phyloP scores from a whole-genome alignment of 1,140 invertebrate genomes.

The Leptinotarsa lineolata region DNA sequence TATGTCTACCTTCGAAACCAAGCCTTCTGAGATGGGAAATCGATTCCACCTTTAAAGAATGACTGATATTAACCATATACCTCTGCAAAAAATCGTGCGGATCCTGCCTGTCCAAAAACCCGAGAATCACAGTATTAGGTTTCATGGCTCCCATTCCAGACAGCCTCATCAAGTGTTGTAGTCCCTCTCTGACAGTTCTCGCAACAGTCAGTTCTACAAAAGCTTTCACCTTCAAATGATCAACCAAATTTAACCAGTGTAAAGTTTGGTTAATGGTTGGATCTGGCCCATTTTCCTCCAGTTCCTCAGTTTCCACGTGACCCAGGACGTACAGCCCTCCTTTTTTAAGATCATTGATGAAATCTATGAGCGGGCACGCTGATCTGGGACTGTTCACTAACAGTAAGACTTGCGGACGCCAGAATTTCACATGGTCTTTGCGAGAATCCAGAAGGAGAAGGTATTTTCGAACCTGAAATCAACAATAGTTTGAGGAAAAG shows the following conservation, averaged over 20 bases:
- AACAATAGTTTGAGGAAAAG: not conserved
- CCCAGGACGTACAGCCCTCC: slow-evolving; percentile 94
- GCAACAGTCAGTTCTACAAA: slow-evolving; percentile 95
- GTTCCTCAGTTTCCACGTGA: slow-evolving; percentile 73
- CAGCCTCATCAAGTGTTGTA: slow-evolving; percentile 89
- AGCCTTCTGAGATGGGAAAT: no score
- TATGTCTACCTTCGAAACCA: no score
- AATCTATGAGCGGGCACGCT: slow-evolving; percentile 89
- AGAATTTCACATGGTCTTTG: slow-evolving; percentile 98
- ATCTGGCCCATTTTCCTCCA: slow-evolving; percentile 63
- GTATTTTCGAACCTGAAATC: slow-evolving; percentile 87
- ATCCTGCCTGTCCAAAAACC: slow-evolving; percentile 82
- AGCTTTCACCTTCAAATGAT: slow-evolving; percentile 77
- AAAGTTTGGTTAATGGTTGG: slow-evolving; percentile 76
- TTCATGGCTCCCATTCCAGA: slow-evolving; percentile 98
- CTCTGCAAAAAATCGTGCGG: slow-evolving; percentile 76
- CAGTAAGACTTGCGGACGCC: slow-evolving; percentile 95
- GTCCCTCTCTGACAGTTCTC: slow-evolving; percentile 80
- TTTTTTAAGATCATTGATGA: slow-evolving; percentile 98
- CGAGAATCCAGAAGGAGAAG: slow-evolving; percentile 91
- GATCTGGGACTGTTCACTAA: slow-evolving; percentile 91
- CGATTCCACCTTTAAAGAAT: no score
- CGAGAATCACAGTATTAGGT: slow-evolving; percentile 91
- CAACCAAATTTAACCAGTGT: slow-evolving; percentile 75
- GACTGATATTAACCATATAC: slow-evolving; percentile 43